Base-by-base conservation (phyloP, 2,113 vertebrate species). In the Lophura nycthemera region DNA sequence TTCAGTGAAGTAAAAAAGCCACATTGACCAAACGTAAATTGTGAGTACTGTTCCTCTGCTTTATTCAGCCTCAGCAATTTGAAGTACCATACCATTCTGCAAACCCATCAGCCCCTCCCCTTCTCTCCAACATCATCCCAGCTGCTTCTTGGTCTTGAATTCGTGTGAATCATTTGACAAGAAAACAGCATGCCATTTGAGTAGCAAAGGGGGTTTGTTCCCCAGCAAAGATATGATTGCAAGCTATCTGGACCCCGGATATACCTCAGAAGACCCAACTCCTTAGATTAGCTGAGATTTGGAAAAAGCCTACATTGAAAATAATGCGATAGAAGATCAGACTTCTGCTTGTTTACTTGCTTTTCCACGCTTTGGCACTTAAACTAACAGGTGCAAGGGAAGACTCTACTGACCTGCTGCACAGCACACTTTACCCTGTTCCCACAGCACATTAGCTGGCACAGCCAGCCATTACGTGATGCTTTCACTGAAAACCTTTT, bases 401-500 rank as follows among this genome's bases (percentile, higher is more conserved):
- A 85, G 82, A 81, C 67, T 65, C 24, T 42, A 76, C 75, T 67
- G 76, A 94, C 85, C 81, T 75, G 72, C 83, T 88, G 57, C 52
- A 74, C 79, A 50, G 79, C 72, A 7, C 67, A 70, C 59, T 90
- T 77, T 92, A 69, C 63, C 48, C 74, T 18, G 64, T 94, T 97
- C 92, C 88, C 87, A 95, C 88, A 92, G 86, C 79, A 89, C 88
- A 94, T 93, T 89, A 96, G 47, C 79, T 76, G 78, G 48, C 92
- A 95, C 50, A 85, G 45, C 92, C 83, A 78, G 90, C 93, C 88
- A 88, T 95, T 76, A 86, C 67, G 65, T 84, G 45, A 48, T 89
- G 61, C 67, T 67, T 96, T 96, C 90, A 93, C 69, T 84, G 95
- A 91, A 96, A 95, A 84, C 72, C 38, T 78, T 94, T 88, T 48